Evolutionary conservation across 2,888 invertebrate species (phyloP).

Genomic region (Eumerus sabulonum): DNA sequence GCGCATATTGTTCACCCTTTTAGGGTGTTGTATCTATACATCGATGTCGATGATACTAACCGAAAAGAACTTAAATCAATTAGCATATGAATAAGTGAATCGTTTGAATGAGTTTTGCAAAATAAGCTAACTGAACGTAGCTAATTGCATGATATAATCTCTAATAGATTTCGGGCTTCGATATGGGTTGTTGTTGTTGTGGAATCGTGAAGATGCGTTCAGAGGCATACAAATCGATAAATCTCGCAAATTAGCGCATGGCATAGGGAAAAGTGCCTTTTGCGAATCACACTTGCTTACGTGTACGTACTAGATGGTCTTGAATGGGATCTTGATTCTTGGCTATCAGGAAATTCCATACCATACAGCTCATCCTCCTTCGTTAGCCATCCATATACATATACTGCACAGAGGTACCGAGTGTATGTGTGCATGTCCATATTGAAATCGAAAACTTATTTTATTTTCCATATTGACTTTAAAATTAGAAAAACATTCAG

Average conservation of each 20-base stretch:
- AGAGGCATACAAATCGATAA: conserved; percentile 41
- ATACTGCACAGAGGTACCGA: conserved; percentile 8
- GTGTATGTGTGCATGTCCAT: background rate
- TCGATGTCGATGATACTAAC: background rate
- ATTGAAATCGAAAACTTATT: conserved; percentile 33
- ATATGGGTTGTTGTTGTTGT: conserved; percentile 3
- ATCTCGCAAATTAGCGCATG: conserved; percentile 25
- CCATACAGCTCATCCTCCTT: background rate
- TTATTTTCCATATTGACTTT: conserved; percentile 18
- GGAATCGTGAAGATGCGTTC: conserved; percentile 3
- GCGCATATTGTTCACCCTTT: background rate
- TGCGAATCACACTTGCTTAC: too few species aligned
- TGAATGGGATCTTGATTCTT: too few species aligned
- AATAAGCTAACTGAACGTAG: conserved; percentile 11
- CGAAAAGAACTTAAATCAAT: conserved; percentile 1
- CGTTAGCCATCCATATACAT: background rate
- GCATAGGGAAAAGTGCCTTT: background rate
- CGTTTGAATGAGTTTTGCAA: conserved; percentile 18
- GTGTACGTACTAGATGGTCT: too few species aligned
- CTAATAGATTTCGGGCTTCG: background rate
- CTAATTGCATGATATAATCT: background rate
- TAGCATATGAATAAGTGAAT: conserved; percentile 20
- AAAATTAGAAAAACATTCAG: conserved; percentile 49
- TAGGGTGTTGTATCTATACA: background rate
- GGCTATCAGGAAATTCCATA: too few species aligned